phyloP scores from a whole-genome alignment of 2,888 invertebrate species.

The Ceratothoa steindachneri region DNA sequence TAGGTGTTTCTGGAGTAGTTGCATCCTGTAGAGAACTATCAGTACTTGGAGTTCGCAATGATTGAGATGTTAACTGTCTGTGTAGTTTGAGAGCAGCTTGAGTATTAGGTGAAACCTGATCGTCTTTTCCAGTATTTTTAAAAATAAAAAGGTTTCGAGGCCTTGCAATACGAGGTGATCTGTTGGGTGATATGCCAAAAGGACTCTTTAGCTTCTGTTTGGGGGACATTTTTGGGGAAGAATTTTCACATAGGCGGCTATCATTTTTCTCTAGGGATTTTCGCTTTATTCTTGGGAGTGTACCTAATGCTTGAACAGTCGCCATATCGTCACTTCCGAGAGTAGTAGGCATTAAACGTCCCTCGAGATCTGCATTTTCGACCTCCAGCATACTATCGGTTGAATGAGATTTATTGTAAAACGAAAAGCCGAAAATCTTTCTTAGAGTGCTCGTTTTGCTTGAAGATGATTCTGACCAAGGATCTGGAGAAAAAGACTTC shows the following conservation, averaged over 20 bases:
- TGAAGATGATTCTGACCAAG: conserved; percentile 39
- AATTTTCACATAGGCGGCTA: conserved; percentile 30
- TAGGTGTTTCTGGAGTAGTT: conserved; percentile 44
- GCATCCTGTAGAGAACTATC: conserved; percentile 42
- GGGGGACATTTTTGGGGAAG: conserved; percentile 46
- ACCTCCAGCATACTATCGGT: conserved; percentile 47
- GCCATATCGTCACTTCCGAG: conserved; percentile 43
- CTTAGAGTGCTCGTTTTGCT: conserved; percentile 39
- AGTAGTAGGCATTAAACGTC: conserved; percentile 22
- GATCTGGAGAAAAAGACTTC: conserved; percentile 46
- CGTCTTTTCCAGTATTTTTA: conserved; percentile 37
- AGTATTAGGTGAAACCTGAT: conserved; percentile 32
- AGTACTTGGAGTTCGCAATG: conserved; percentile 40
- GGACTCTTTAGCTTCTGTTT: conserved; percentile 43
- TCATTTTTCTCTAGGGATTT: conserved; percentile 34
- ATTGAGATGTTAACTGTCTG: conserved; percentile 37
- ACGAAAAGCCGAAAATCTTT: conserved; percentile 44
- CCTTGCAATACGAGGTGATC: conserved; percentile 45
- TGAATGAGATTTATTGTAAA: conserved; percentile 45
- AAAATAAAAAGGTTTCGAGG: conserved; percentile 45
- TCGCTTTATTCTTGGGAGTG: conserved; percentile 37
- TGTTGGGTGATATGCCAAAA: conserved; percentile 42
- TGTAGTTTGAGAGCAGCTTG: conserved; percentile 35
- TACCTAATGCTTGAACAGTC: conserved; percentile 44
- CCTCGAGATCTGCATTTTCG: conserved; percentile 27